phyloP scores from a whole-genome alignment of 2,113 vertebrate species.

The Pangasianodon hypophthalmus region DNA sequence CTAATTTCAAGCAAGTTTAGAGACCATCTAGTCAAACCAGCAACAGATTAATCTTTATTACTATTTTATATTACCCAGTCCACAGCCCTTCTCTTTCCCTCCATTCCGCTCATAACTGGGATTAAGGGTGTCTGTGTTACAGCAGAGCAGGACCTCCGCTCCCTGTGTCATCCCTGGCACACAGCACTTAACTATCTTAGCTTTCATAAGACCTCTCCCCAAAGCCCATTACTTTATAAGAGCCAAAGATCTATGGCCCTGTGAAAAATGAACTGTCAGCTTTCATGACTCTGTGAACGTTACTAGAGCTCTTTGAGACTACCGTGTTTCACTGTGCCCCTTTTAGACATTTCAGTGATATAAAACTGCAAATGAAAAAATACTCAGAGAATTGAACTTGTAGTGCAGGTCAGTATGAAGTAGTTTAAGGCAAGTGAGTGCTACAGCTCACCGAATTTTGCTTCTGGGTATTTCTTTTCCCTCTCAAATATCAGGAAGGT shows the following conservation, averaged over 20 bases:
- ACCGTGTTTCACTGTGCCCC: constrained; percentile 63
- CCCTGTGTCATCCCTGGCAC: constrained; percentile 75
- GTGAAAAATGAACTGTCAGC: constrained; percentile 84
- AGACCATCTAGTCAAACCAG: constrained; percentile 75
- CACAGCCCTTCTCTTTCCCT: constrained; percentile 60
- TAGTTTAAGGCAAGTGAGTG: constrained; percentile 52
- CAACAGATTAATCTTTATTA: constrained; percentile 85
- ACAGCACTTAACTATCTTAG: constrained; percentile 82
- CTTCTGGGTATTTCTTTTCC: constrained; percentile 45
- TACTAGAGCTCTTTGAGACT: constrained; percentile 76
- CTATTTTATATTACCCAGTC: constrained; percentile 79
- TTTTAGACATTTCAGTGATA: constrained; percentile 64
- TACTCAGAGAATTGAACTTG: constrained; percentile 45
- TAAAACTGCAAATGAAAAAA: constrained; percentile 52
- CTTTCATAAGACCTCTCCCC: constrained; percentile 80
- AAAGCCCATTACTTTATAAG: constrained; percentile 84
- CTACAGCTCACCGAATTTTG: constrained; percentile 17
- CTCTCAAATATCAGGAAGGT: constrained; percentile 27
- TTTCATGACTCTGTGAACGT: constrained; percentile 82
- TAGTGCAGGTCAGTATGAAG: constrained; percentile 42
- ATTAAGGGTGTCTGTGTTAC: constrained; percentile 72
- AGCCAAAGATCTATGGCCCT: constrained; percentile 78
- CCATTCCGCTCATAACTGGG: constrained; percentile 64
- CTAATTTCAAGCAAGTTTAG: constrained; percentile 81
- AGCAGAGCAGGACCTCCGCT: constrained; percentile 74